Base-by-base conservation (phyloP, 2,113 vertebrate genomes). In the Tetrao urogallus region DNA sequence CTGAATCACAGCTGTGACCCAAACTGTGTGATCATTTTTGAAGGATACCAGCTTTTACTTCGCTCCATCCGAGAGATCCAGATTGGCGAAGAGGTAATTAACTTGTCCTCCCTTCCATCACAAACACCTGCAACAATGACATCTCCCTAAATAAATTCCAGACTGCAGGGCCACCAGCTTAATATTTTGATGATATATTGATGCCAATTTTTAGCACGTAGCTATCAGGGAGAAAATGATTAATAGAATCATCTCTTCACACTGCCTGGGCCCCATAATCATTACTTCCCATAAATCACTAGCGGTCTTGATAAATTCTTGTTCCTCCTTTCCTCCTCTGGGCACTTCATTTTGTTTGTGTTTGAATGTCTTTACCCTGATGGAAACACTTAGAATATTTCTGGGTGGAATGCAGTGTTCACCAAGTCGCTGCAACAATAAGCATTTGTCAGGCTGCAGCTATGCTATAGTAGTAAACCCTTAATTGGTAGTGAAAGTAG, bases 1-100 rank as follows among this genome's bases (percentile, higher is more conserved):
- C 96, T 99, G 95, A 99, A 99, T 97, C 99, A 99, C 92, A 99
- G 99, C 98, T 99, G 99, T 95, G 97, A 98, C 96, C 99, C 99
- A 90, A 99, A 99, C 98, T 99, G 99, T 7, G 98, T 99, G 80
- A 98, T 99, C 50, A 90, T 99, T 96, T 99, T 99, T 97, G 98
- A 98, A 40, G 99, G 98, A 82, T 98, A 95, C 73, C 97, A 97
- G 61, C 98, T 99, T 91, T 97, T 98, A 38, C 98, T 99, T 67
- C 98, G 98, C 75, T 98, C 99, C 4, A 92, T 99, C 79, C 97
- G 76, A 66, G 98, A 98, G 78, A 98, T 99, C 73, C 95, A 96
- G 91, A 96, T 95, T 42, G 96, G 97, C 74, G 98, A 99, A 91
- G 99, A 99, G 99, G 99, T 99, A 98, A 97, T 97, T 92, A 96